These are phyloP conservation scores for Cuniculus paca DNA, from an alignment of 2,797 vertebrate species.

Conservation along the genomic window DNA sequence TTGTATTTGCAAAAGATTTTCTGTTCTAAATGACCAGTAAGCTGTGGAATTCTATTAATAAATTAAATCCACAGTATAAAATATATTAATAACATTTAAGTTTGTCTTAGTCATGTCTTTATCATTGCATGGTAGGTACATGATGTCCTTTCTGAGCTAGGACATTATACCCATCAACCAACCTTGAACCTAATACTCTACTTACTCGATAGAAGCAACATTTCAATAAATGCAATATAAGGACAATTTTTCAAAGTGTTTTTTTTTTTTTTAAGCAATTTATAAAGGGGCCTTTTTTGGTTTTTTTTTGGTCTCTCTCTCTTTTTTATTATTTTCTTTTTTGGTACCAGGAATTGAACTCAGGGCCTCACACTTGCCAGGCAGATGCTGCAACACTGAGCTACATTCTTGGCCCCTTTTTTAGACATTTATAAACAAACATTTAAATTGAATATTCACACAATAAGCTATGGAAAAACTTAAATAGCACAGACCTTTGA, in stretches of 20 bases:
- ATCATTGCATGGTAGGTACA: accelerated
- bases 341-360: too few relatives aligned
- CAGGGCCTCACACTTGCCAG: too few relatives aligned
- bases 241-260: background rate
- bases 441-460: constrained; percentile 36
- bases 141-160: background rate
- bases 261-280: background rate
- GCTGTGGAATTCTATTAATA: background rate
- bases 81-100: background rate
- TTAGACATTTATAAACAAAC: background rate
- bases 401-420: too few relatives aligned
- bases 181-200: background rate
- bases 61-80: constrained; percentile 6
- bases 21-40: background rate
- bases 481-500: background rate
- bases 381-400: too few relatives aligned
- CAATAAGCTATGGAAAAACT: constrained; percentile 14
- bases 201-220: background rate
- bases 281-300: too few relatives aligned
- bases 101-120: background rate
- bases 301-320: too few relatives aligned
- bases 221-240: background rate
- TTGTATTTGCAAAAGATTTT: constrained; percentile 31
- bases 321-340: too few relatives aligned
- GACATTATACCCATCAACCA: too few relatives aligned